Evolutionary conservation across 2,113 vertebrate species (phyloP).

Genomic region (Cinclus mexicanus): DNA sequence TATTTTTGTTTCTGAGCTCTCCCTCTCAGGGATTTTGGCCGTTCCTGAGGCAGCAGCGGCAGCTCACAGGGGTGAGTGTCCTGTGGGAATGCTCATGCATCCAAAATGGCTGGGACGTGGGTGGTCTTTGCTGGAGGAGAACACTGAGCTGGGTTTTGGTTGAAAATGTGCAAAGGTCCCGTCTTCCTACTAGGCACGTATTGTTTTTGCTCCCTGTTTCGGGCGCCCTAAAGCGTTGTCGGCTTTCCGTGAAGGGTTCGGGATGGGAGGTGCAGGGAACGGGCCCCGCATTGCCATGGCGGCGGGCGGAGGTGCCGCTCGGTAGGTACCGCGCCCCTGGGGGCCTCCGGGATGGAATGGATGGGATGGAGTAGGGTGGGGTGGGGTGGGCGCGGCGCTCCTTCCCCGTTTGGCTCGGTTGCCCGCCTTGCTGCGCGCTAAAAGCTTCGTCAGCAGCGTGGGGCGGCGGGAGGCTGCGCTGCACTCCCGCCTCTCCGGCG

Average conservation of each 20-base stretch:
- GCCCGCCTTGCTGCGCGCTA: neutral
- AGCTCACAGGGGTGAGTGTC: neutral
- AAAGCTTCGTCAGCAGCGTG: neutral
- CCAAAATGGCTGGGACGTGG: neutral
- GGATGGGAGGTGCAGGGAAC: accelerated
- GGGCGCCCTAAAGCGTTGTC: neutral
- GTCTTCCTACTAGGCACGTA: neutral
- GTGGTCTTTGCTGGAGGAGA: neutral
- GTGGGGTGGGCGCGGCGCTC: neutral
- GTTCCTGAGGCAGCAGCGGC: neutral
- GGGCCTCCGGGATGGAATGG: neutral
- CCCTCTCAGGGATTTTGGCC: neutral
- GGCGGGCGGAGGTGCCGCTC: slow-evolving; percentile 58
- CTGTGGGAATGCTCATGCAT: neutral
- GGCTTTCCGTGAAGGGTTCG: neutral
- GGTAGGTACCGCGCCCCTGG: neutral
- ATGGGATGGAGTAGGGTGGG: neutral
- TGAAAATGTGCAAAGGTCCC: neutral
- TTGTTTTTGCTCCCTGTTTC: neutral
- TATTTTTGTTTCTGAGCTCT: neutral
- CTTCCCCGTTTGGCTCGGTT: slow-evolving; percentile 29
- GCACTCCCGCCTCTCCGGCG: neutral
- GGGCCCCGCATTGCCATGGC: slow-evolving; percentile 82
- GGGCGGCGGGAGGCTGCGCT: neutral
- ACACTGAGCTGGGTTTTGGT: accelerated